A percentile compares a stretch with the other conserved stretches of the same genome.
Conservation (phyloP, 2,113 vertebrate genomes). For the Scomber scombrus region DNA sequence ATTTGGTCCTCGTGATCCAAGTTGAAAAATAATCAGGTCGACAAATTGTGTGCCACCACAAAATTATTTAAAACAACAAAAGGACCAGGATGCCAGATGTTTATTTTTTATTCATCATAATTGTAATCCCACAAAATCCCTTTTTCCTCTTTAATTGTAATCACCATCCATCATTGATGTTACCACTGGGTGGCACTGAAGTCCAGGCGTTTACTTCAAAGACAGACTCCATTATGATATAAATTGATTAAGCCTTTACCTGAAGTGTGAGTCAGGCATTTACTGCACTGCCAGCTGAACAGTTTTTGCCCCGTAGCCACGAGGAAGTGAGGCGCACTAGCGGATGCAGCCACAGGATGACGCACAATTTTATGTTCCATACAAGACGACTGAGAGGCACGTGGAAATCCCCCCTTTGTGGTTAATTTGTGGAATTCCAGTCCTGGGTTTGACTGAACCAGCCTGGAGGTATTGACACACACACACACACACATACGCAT, state of each 20-base stretch:
- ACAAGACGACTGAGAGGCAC: slow-evolving; percentile 65
- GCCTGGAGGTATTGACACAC: slow-evolving; percentile 72
- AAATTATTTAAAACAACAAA: not conserved
- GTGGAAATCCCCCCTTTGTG: slow-evolving; percentile 80
- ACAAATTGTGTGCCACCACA: too few relatives aligned
- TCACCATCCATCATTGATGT: slow-evolving; percentile 20
- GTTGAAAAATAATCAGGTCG: too few relatives aligned
- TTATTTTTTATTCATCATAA: not conserved
- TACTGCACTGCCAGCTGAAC: slow-evolving; percentile 68
- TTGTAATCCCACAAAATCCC: not conserved
- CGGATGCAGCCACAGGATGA: slow-evolving; percentile 72
- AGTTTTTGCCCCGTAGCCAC: slow-evolving; percentile 59
- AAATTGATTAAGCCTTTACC: slow-evolving; percentile 72
- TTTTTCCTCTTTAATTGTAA: slow-evolving; percentile 15
- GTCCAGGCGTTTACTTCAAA: slow-evolving; percentile 65
- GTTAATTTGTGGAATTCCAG: slow-evolving; percentile 75
- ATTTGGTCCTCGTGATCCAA: not conserved
- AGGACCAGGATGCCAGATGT: not conserved
- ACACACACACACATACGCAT: slow-evolving; percentile 13
- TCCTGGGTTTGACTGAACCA: slow-evolving; percentile 75
- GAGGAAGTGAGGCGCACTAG: slow-evolving; percentile 64
- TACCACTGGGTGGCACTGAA: slow-evolving; percentile 84
- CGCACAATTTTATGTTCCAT: slow-evolving; percentile 65
- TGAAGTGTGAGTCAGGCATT: slow-evolving; percentile 72
- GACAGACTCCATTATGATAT: slow-evolving; percentile 45